Base-by-base conservation (phyloP, 2,888 invertebrate genomes). In the Plebejus anna region DNA sequence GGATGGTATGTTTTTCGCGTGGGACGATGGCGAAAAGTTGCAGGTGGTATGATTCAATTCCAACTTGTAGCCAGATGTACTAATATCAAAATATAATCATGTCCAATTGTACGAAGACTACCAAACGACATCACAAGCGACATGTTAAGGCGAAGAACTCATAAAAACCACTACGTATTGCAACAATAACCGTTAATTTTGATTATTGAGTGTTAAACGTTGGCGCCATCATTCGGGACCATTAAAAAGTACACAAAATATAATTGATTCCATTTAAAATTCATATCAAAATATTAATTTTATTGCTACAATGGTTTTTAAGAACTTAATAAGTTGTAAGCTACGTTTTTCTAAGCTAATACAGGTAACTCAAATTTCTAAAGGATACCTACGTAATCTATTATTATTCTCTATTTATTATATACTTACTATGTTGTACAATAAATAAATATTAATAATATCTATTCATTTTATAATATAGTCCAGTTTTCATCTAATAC, bases 161-260 rank as follows among this genome's bases (percentile, higher is more conserved):
- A 32, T 73, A 73, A 73, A 73, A 73, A 5, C 16, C 32, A 55
- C 36, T 73, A 28, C 55, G 28, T 28, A 72, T 47, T 47, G 72
- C 55, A 28, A 22, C 51, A 32, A 73, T 73, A 73, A 36, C 16
- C 51, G 73, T 73, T 73, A 73, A 73, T 73, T 73, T 73, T 13
- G 73, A 73, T 73, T 73, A 73, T 73, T 47, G 47, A 51, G 55
- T 73, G 73, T 28, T 51, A 13, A 73, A 73, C 11, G 73, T 73
- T 73, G 73, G 73, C 73, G 73, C 73, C 73, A 73, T 73, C 73
- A 73, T 13, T 55, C 32, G 16, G 32, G 11, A 16, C 32, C 66
- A 73, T 55, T 73, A 73, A 73, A 72, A 73, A 73, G 6, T 55
- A 6, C 73, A 66, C 13, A 66, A 66, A 66, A 66, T 66, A 16